Evolutionary conservation across 2,113 vertebrate genomes (phyloP), one percentile per base, ranked within the genome.

Genomic region (Noctilio leporinus): DNA sequence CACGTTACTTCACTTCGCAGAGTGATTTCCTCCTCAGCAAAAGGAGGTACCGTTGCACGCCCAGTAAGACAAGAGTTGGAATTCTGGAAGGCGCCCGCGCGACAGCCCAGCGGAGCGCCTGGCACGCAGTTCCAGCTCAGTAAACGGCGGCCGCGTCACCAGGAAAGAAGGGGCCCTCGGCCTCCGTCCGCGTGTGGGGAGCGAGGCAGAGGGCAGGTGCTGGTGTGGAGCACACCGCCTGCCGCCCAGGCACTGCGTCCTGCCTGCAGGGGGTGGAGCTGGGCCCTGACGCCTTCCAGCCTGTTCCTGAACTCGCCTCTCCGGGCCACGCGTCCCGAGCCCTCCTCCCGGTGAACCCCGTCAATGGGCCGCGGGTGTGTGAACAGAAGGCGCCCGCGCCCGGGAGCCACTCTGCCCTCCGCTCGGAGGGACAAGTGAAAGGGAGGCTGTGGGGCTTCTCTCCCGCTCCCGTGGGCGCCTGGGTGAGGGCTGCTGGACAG

Each of bases 371-470:
- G 70, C 38, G 70, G 45, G 53, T 55, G 45, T 85, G 83, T 24
- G 92, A 85, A 65, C 83, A 81, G 87, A 86, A 69, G 92, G 33
- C 82, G 83, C 45, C 33, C 30, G 85, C 69, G 8, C 1, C 28
- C 28, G 76, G 55, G 72, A 78, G 62, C 16, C 2, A 0, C 62
- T 59, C 49, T 30, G 72, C 53, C 73, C 72, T 89, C 81, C 82
- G 72, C 73, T 53, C 75, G 84, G 80, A 62, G 84, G 78, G 38
- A 80, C 72, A 95, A 88, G 94, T 95, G 90, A 89, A 45, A 73
- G 14, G 47, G 70, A 67, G 51, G 22, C 15, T 45, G 33, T 65
- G 55, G 65, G 43, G 33, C 43, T 96, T 93, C 89, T 40, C 15
- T 78, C 64, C 28, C 14, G 10, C 49, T 88, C 88, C 91, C 88